phyloP scores from a whole-genome alignment of 2,888 invertebrate genomes.

The Pollenia angustigena region DNA sequence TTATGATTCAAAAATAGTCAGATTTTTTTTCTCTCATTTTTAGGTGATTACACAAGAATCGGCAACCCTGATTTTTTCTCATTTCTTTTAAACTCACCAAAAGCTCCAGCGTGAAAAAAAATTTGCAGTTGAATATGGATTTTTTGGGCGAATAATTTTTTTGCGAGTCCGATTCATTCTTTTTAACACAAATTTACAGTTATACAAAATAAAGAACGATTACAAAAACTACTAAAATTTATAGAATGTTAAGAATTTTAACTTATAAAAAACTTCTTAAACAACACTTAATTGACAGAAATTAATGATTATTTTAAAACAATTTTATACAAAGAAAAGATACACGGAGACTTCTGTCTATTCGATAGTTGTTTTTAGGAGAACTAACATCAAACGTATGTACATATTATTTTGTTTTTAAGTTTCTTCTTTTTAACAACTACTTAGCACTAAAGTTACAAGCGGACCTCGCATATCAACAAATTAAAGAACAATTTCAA shows the following conservation, averaged over 20 bases:
- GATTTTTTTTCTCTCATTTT: too few relatives aligned
- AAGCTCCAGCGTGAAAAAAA: conserved; percentile 87
- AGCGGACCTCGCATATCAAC: conserved; percentile 32
- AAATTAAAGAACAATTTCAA: conserved; percentile 30
- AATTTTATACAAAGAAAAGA: conserved; percentile 4
- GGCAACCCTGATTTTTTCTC: neutral
- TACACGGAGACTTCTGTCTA: neutral
- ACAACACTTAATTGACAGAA: neutral
- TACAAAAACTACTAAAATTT: neutral
- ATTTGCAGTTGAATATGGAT: conserved; percentile 88
- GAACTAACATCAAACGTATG: neutral
- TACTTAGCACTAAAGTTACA: conserved; percentile 7
- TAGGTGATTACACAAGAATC: too few relatives aligned
- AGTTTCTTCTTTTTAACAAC: neutral
- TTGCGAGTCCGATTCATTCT: conserved; percentile 83
- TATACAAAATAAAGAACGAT: conserved; percentile 35
- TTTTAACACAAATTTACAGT: conserved; percentile 66
- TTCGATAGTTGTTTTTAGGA: conserved; percentile 13
- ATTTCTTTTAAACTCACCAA: conserved; percentile 85
- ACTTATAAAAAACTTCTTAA: too few relatives aligned
- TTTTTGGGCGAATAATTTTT: conserved; percentile 85
- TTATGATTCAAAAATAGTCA: too few relatives aligned
- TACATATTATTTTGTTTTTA: neutral
- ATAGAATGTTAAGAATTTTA: too few relatives aligned
- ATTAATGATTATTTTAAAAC: too few relatives aligned